A percentile compares a stretch with the other conserved stretches of the same genome.
Evolutionary conservation across 2,113 vertebrate species (phyloP).

Genomic region (Meriones unguiculatus): DNA sequence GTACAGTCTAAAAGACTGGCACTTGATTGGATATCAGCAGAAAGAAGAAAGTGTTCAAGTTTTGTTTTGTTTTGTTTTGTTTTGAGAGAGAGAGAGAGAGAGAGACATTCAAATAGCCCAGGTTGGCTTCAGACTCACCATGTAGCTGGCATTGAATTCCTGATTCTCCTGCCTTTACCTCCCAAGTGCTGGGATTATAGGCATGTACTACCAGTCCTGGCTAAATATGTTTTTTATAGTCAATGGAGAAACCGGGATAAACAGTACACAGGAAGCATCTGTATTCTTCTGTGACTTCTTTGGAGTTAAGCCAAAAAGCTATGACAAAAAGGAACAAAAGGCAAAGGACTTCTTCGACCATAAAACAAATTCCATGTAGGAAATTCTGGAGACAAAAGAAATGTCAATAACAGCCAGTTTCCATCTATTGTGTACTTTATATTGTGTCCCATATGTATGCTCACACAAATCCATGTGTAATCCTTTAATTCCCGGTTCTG

Average conservation of each 20-base stretch:
- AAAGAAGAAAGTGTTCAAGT: neutral
- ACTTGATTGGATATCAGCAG: neutral
- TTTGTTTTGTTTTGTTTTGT: neutral
- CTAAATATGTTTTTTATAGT: constrained; percentile 10
- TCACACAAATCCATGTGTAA: neutral
- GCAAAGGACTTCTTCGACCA: constrained; percentile 2
- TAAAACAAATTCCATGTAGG: neutral
- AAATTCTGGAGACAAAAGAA: constrained; percentile 50
- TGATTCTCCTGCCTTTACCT: neutral
- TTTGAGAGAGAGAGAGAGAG: too few relatives aligned
- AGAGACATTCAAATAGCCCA: neutral
- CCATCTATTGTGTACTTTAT: neutral
- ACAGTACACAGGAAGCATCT: neutral
- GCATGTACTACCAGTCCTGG: neutral
- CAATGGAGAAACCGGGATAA: neutral
- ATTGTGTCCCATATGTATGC: neutral
- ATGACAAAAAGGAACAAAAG: neutral
- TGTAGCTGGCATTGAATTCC: neutral
- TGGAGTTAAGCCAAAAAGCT: neutral
- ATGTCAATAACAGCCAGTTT: neutral
- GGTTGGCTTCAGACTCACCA: neutral
- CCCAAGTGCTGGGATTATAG: neutral
- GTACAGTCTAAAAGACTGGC: constrained; percentile 24
- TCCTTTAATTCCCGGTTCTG: neutral
- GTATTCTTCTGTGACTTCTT: constrained; percentile 44